Conservation (phyloP, 2,797 vertebrate genomes). For the Rhinatrema bivittatum region DNA sequence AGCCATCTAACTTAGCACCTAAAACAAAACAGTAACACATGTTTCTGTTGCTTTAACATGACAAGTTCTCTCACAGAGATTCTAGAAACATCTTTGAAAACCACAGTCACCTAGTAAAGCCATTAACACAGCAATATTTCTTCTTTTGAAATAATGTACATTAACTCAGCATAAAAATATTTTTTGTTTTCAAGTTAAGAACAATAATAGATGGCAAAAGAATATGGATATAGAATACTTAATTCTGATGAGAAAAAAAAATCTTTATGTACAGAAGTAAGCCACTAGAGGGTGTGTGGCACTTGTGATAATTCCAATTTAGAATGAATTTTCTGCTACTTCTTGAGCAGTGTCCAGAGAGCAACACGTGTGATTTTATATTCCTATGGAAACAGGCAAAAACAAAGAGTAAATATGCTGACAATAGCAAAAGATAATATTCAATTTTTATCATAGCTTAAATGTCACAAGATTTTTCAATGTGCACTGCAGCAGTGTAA, state of each 20-base stretch:
- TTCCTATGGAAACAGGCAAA: conserved; percentile 53
- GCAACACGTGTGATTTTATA: conserved; percentile 1
- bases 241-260: neutral
- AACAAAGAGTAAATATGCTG: conserved; percentile 58
- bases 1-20: too few relatives aligned
- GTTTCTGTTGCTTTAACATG: too few relatives aligned
- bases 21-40: too few relatives aligned
- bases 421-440: conserved; percentile 50
- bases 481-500: too few relatives aligned
- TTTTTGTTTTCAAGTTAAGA: conserved; percentile 17
- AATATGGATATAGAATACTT: too few relatives aligned
- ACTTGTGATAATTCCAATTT: conserved; percentile 8
- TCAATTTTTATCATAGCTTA: conserved; percentile 43
- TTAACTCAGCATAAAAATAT: conserved; percentile 24
- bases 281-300: conserved; percentile 40
- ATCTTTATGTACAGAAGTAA: neutral
- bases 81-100: too few relatives aligned
- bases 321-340: neutral
- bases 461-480: conserved; percentile 37
- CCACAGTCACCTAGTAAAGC: too few relatives aligned
- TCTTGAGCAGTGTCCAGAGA: conserved; percentile 6
- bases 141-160: conserved; percentile 15
- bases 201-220: conserved; percentile 5
- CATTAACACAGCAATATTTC: too few relatives aligned
- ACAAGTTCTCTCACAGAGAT: too few relatives aligned